Conservation (phyloP, 2,888 invertebrate genomes). For the Muschampia plurimacula region DNA sequence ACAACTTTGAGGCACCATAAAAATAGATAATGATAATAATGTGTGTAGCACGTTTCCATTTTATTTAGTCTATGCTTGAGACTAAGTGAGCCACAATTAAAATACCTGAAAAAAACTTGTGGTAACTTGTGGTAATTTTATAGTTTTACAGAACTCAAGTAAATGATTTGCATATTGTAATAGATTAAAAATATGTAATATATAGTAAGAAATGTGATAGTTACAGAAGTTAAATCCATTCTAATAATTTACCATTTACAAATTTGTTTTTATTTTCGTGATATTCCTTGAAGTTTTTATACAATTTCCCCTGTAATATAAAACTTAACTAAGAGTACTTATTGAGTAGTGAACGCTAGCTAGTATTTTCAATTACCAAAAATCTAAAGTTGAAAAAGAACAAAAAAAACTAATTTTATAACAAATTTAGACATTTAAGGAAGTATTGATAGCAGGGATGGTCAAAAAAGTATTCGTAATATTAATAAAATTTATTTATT, state of each 20-base stretch:
- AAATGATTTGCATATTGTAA: background rate
- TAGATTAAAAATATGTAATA: background rate
- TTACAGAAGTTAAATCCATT: background rate
- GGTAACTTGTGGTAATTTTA: background rate
- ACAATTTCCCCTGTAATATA: conserved; percentile 2
- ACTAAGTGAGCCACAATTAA: too few species aligned
- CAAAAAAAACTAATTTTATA: background rate
- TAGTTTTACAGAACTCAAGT: background rate
- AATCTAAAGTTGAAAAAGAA: conserved; percentile 7
- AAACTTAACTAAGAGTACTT: conserved; percentile 36
- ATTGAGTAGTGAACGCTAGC: conserved; percentile 33
- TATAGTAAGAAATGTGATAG: background rate
- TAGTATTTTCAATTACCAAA: conserved; percentile 23
- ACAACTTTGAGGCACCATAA: conserved; percentile 1
- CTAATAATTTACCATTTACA: background rate
- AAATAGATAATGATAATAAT: background rate
- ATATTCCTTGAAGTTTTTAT: background rate
- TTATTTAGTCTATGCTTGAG: background rate
- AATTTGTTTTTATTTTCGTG: background rate
- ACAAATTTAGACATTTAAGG: conserved; percentile 13
- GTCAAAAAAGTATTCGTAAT: conserved; percentile 15
- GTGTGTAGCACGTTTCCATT: background rate
- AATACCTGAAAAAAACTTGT: too few species aligned
- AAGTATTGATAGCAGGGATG: conserved; percentile 5
- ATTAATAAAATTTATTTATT: conserved; percentile 9